Base-by-base conservation (phyloP, 1,140 invertebrate species). In the Propsilocerus akamusi region DNA sequence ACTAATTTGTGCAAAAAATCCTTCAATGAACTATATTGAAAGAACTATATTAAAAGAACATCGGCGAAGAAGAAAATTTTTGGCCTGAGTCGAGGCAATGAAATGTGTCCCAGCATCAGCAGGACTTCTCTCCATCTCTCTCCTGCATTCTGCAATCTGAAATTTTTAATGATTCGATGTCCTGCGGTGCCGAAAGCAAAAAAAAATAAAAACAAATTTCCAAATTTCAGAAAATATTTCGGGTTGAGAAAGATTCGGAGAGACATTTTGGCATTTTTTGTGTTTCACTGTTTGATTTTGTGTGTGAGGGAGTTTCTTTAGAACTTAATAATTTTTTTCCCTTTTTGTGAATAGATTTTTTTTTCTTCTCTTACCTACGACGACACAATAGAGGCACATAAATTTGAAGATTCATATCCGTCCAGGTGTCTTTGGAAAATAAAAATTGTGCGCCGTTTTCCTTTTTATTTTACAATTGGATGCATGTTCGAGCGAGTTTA, bases 241-340 rank as follows among this genome's bases (percentile, higher is more conserved):
- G 34, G 34, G 34, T 41, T 20, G 22, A n/a, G n/a, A 30, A 41
- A 41, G 34, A 41, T 17, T 41, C 2, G n/a, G 34, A 41, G 34
- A 41, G 34, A 41, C 34, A 41, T 41, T 41, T 41, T 41, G 34
- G 34, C 34, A 41, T 41, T 41, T 41, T 41, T 41, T 20, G 10
- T 30, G 28, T 41, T 41, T 17, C 20, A 3, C 34, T 37, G 28
- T 17, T 17, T 37, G 32, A n/a, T 2, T 17, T 7, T 41, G 34
- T 41, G 34, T 41, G 34, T 41, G 34, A 14, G 34, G 34, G 34
- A 41, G 34, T 41, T 41, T 41, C 34, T 41, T 41, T 41, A 41
- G 34, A 41, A 41, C 22, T 17, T 17, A 4, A 17, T 41, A 17
- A 8, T 22, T 41, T 30, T 20, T 20, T n/a, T n/a, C n/a, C n/a